phyloP scores from a whole-genome alignment of 2,113 vertebrate genomes.

The Oncorhynchus masou region DNA sequence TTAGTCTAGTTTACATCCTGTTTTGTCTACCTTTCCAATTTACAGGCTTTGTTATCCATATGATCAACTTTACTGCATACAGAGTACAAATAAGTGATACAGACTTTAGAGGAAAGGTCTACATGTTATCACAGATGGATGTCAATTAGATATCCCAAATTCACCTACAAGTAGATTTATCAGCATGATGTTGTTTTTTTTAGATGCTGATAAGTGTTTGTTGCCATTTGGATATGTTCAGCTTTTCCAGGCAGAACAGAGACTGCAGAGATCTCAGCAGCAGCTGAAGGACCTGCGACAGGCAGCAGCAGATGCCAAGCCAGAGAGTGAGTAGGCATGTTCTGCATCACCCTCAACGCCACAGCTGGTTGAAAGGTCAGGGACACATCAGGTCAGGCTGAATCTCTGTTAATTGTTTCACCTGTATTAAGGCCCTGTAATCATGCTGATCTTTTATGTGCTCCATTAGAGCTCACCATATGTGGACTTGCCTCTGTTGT shows the following conservation, averaged over 20 bases:
- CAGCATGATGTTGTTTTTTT: not conserved
- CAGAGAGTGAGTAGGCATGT: slow-evolving; percentile 86
- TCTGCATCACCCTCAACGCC: slow-evolving; percentile 15
- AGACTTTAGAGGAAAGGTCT: not conserved
- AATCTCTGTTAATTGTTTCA: slow-evolving; percentile 43
- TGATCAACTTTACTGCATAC: not conserved
- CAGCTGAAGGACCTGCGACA: slow-evolving; percentile 91
- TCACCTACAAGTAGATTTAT: not conserved
- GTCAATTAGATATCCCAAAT: not conserved
- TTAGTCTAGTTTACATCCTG: not conserved
- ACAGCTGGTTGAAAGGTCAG: slow-evolving; percentile 40
- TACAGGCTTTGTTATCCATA: not conserved
- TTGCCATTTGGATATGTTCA: slow-evolving; percentile 51
- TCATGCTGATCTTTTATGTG: slow-evolving; percentile 52
- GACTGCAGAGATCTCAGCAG: slow-evolving; percentile 84
- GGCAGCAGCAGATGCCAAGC: slow-evolving; percentile 87
- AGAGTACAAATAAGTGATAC: not conserved
- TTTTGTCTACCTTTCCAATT: not conserved
- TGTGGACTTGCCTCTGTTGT: slow-evolving; percentile 12
- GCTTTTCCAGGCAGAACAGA: slow-evolving; percentile 91
- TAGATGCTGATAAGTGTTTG: slow-evolving; percentile 8
- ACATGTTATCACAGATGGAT: too few relatives aligned
- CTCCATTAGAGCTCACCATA: slow-evolving; percentile 33
- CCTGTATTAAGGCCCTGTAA: slow-evolving; percentile 46
- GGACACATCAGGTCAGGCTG: slow-evolving; percentile 25